Evolutionary conservation across 2,113 vertebrate genomes (phyloP).

Genomic region (Arenaria interpres): DNA sequence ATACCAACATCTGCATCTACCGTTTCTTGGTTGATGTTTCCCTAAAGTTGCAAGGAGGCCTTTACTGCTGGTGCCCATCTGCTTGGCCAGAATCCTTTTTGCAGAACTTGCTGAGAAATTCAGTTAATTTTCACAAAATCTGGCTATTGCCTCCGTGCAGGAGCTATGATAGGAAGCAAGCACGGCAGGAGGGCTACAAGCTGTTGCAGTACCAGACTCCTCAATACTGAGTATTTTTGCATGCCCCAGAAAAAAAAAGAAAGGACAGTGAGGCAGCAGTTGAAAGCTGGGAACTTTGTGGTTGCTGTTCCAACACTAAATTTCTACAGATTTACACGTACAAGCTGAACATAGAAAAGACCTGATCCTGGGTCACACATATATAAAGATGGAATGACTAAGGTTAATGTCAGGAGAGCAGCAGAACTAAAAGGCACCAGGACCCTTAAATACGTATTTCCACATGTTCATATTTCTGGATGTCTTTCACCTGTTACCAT

Average conservation of each 20-base stretch:
- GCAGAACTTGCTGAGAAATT: background rate
- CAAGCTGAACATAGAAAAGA: background rate
- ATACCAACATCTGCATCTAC: background rate
- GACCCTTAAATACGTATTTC: background rate
- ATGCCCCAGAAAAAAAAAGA: background rate
- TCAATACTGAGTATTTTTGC: background rate
- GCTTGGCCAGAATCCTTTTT: background rate
- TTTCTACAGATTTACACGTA: background rate
- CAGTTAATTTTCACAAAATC: fast-evolving
- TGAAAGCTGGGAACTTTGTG: background rate
- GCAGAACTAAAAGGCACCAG: background rate
- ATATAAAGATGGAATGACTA: background rate
- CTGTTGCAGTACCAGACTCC: background rate
- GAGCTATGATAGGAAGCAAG: background rate
- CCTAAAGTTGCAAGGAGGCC: background rate
- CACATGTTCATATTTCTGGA: background rate
- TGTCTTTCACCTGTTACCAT: background rate
- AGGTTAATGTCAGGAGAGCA: background rate
- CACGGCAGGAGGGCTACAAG: background rate
- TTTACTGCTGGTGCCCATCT: fast-evolving
- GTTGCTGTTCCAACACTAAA: background rate
- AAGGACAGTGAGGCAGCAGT: background rate
- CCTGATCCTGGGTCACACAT: background rate
- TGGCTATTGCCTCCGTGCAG: background rate
- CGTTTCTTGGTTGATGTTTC: background rate